phyloP scores from a whole-genome alignment of 2,113 vertebrate genomes.

The Aldabrachelys gigantea region DNA sequence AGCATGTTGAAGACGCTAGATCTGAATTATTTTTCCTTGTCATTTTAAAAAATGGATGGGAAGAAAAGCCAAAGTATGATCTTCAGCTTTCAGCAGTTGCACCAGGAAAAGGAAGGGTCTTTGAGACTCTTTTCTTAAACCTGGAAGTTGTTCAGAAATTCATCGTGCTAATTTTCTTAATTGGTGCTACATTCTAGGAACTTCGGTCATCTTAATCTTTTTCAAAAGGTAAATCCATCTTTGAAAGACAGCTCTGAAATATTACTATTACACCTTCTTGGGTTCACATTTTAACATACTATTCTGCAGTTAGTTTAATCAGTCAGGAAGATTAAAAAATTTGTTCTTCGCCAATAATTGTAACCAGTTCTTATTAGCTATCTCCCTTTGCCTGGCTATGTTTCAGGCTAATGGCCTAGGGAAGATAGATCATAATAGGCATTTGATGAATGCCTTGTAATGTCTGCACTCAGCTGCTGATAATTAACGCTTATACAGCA shows the following conservation, averaged over 20 bases:
- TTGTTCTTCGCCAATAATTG: constrained; percentile 32
- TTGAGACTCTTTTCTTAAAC: not conserved
- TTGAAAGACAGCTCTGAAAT: not conserved
- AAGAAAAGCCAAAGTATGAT: not conserved
- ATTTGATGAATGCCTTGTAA: constrained; percentile 17
- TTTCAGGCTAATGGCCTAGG: constrained; percentile 25
- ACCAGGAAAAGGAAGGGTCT: not conserved
- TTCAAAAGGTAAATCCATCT: not conserved
- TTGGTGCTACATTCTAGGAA: not conserved
- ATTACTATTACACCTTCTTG: not conserved
- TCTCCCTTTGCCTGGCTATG: constrained; percentile 7
- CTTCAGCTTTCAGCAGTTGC: not conserved
- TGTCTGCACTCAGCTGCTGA: not conserved
- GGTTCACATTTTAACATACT: not conserved
- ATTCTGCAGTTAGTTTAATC: constrained; percentile 8
- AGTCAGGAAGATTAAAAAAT: constrained; percentile 5
- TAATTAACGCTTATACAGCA: not conserved
- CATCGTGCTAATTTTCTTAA: not conserved
- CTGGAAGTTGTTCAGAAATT: not conserved
- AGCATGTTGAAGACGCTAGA: constrained; percentile 61
- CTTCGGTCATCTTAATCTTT: not conserved
- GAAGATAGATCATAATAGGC: constrained; percentile 9
- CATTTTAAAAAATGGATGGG: not conserved
- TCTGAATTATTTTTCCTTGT: not conserved
- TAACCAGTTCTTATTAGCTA: constrained; percentile 13